Percentiles rank a stretch among this genome's conserved stretches.
These are phyloP conservation scores for Halcyon smyrnensis DNA, from an alignment of 2,797 vertebrate genomes.

Conservation along the genomic window DNA sequence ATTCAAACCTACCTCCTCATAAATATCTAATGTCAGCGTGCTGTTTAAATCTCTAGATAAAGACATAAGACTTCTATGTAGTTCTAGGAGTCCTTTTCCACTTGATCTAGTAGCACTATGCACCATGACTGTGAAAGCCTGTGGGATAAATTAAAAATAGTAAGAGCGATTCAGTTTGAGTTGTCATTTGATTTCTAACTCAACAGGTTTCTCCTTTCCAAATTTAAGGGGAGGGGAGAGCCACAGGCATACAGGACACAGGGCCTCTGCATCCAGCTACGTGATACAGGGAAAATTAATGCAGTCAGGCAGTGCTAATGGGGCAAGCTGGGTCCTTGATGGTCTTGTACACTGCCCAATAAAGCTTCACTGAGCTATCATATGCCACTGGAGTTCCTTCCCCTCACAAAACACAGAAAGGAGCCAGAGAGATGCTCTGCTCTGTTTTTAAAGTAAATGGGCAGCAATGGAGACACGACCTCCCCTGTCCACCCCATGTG, in stretches of 20 bases:
- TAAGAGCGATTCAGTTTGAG: not conserved
- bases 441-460: not conserved
- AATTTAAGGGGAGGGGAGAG: not conserved
- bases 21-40: not conserved
- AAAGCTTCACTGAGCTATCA: not conserved
- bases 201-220: not conserved
- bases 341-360: not conserved
- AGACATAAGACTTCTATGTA: not conserved
- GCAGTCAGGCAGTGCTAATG: not conserved
- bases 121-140: not conserved
- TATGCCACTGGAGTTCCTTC: not conserved
- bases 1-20: not conserved
- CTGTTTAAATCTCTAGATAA: not conserved
- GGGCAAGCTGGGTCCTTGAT: not conserved
- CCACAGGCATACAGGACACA: fast-evolving
- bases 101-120: not conserved
- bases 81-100: not conserved
- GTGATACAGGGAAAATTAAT: not conserved
- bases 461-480: fast-evolving
- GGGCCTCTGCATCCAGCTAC: not conserved
- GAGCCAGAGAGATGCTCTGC: not conserved
- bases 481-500: fast-evolving
- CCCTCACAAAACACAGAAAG: not conserved
- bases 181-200: not conserved
- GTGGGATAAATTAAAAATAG: not conserved